phyloP scores from a whole-genome alignment of 1,140 invertebrate species.

The Hylaeus anthracinus region DNA sequence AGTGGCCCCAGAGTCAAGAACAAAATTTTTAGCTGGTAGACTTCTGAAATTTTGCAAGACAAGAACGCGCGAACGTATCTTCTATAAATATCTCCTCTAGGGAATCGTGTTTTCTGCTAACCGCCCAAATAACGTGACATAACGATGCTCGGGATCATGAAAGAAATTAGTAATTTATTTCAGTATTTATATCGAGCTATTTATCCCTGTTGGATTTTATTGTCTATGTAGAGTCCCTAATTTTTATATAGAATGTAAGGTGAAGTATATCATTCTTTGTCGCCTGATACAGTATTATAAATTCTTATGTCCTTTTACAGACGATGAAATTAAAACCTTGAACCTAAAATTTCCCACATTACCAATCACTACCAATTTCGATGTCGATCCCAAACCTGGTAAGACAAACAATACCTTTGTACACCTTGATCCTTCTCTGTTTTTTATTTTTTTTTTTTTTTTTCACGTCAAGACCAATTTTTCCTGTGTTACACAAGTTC shows the following conservation, averaged over 20 bases:
- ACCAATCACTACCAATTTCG: constrained; percentile 21
- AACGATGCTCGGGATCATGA: constrained; percentile 26
- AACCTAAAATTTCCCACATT: constrained; percentile 46
- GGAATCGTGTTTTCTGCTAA: constrained; percentile 40
- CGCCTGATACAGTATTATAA: background rate
- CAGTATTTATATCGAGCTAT: too few relatives aligned
- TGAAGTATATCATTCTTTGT: background rate
- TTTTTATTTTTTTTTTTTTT: background rate
- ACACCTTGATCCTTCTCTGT: background rate
- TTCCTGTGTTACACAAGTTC: too few relatives aligned
- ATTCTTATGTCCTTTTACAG: constrained; percentile 47
- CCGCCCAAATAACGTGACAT: constrained; percentile 55
- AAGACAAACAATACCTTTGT: constrained; percentile 30
- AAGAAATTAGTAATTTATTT: background rate
- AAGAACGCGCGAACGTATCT: constrained; percentile 11
- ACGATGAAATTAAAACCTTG: constrained; percentile 47
- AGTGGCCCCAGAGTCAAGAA: too few relatives aligned
- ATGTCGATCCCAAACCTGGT: constrained; percentile 56
- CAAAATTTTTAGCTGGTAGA: constrained; percentile 9
- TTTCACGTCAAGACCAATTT: background rate
- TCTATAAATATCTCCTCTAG: constrained; percentile 62
- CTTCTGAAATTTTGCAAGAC: constrained; percentile 47
- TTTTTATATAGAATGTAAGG: too few relatives aligned
- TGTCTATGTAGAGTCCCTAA: background rate
- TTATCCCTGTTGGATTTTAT: too few relatives aligned